Conservation (phyloP, 2,113 vertebrate genomes). For the Phrynosoma platyrhinos region DNA sequence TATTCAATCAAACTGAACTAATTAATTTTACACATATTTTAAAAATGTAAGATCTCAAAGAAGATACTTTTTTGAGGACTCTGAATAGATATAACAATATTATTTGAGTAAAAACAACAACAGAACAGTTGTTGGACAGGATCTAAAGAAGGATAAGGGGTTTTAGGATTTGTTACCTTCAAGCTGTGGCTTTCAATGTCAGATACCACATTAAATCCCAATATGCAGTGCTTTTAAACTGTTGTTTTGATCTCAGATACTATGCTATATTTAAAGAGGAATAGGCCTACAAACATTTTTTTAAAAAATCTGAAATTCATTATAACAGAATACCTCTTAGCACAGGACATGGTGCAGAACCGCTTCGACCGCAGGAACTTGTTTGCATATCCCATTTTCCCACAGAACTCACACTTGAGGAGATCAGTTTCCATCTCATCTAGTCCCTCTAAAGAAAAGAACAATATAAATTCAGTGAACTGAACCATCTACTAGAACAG, state of each 20-base stretch:
- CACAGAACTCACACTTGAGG: constrained; percentile 96
- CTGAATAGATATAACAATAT: background rate
- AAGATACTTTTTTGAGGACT: background rate
- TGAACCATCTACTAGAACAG: constrained; percentile 10
- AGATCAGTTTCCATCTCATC: constrained; percentile 86
- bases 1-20: background rate
- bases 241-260: background rate
- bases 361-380: constrained; percentile 94
- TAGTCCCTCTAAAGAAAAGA: constrained; percentile 81
- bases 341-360: constrained; percentile 97
- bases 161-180: background rate
- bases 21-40: background rate
- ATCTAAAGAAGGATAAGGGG: background rate
- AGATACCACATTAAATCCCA: background rate
- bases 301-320: background rate
- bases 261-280: background rate
- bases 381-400: constrained; percentile 92
- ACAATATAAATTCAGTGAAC: constrained; percentile 32
- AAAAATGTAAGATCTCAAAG: background rate
- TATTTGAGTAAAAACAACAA: background rate
- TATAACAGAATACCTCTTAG: constrained; percentile 84
- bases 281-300: background rate
- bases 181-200: background rate
- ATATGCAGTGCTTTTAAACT: background rate
- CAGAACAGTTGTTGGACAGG: background rate